A percentile compares a stretch with the other conserved stretches of the same genome.
phyloP scores from a whole-genome alignment of 1,140 invertebrate species.

The Dreissena rostriformis region DNA sequence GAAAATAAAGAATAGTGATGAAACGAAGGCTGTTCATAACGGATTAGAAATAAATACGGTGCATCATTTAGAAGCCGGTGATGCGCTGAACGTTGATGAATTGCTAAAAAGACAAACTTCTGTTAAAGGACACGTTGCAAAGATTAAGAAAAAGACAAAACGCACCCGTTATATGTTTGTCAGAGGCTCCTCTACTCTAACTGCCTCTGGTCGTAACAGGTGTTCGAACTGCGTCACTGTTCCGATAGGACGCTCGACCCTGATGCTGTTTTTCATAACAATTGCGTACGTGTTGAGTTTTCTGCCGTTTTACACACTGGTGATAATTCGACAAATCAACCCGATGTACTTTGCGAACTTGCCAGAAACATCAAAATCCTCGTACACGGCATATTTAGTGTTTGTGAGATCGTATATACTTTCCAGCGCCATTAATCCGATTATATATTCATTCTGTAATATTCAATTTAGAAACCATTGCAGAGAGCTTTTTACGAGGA shows the following conservation, averaged over 20 bases:
- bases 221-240: too few species aligned
- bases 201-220: too few species aligned
- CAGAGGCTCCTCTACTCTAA: too few species aligned
- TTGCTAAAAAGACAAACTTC: too few species aligned
- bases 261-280: slow-evolving; percentile 52
- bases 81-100: too few species aligned
- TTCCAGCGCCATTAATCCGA: slow-evolving; percentile 49
- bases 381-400: slow-evolving; percentile 22
- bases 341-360: neutral
- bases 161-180: too few species aligned
- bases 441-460: slow-evolving; percentile 57
- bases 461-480: slow-evolving; percentile 40
- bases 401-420: slow-evolving; percentile 52
- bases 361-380: neutral
- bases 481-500: slow-evolving; percentile 16
- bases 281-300: slow-evolving; percentile 47
- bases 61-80: too few species aligned
- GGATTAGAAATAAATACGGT: too few species aligned
- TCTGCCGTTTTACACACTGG: slow-evolving; percentile 44
- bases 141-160: too few species aligned
- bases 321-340: slow-evolving; percentile 39
- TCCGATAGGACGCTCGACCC: slow-evolving; percentile 31
- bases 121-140: too few species aligned
- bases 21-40: too few species aligned
- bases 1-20: too few species aligned